These are phyloP conservation scores for Calosoma granatense DNA, from an alignment of 1,140 invertebrate genomes.

Conservation along the genomic window DNA sequence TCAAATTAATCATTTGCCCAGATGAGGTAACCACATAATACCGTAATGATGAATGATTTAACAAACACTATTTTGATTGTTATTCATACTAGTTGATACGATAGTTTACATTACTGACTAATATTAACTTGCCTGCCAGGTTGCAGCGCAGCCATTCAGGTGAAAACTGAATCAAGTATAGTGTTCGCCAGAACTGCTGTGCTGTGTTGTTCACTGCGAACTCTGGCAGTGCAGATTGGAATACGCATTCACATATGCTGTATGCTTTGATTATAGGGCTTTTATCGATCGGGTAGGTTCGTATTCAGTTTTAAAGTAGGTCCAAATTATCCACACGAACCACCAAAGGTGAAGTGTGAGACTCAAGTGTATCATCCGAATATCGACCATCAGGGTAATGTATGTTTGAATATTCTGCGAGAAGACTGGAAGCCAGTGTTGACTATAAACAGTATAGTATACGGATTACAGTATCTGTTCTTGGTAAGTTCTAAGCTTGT, in stretches of 20 bases:
- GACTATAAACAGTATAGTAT: constrained; percentile 96
- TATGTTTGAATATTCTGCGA: constrained; percentile 87
- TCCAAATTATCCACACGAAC: constrained; percentile 93
- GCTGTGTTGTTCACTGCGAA: too few species aligned
- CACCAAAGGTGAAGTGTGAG: constrained; percentile 92
- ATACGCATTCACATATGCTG: too few species aligned
- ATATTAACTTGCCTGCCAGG: too few species aligned
- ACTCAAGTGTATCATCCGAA: constrained; percentile 92
- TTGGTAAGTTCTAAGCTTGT: constrained; percentile 70
- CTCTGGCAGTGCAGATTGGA: too few species aligned
- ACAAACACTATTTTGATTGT: too few species aligned
- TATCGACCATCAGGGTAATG: constrained; percentile 91
- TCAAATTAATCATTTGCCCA: constrained; percentile 92
- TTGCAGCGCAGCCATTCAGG: too few species aligned
- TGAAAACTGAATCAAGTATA: too few species aligned
- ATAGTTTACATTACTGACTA: too few species aligned
- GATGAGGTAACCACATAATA: constrained; percentile 64
- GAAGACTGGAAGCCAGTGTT: constrained; percentile 99
- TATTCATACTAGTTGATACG: too few species aligned
- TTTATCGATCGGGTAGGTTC: constrained; percentile 89
- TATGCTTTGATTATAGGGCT: constrained; percentile 72
- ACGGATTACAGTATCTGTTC: constrained; percentile 96
- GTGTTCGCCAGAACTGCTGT: too few species aligned
- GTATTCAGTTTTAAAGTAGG: constrained; percentile 97
- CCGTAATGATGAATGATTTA: constrained; percentile 4